phyloP scores from a whole-genome alignment of 2,113 vertebrate species.

The Cyprinodon variegatus region DNA sequence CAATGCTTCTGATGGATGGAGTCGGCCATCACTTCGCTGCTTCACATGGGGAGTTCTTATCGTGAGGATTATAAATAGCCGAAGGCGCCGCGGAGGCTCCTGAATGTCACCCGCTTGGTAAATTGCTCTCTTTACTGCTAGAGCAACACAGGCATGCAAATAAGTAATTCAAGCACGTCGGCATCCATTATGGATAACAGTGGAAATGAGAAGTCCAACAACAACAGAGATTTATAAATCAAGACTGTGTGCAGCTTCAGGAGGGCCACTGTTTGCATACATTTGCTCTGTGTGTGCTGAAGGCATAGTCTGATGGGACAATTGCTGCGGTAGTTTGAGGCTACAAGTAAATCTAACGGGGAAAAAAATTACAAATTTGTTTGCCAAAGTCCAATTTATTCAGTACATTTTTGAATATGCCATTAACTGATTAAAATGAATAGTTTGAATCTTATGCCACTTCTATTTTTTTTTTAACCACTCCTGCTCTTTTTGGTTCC shows the following conservation, averaged over 20 bases:
- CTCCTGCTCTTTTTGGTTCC: background rate
- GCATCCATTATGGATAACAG: conserved; percentile 4
- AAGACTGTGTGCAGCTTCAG: background rate
- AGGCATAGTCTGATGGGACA: background rate
- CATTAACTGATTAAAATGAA: background rate
- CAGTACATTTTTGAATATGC: background rate
- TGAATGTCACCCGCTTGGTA: conserved; percentile 2
- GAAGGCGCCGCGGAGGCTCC: background rate
- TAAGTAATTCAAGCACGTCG: background rate
- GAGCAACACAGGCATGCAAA: background rate
- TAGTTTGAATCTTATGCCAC: background rate
- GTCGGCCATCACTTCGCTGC: conserved; percentile 1
- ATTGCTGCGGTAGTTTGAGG: background rate
- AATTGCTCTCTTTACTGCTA: background rate
- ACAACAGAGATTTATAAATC: conserved; percentile 2
- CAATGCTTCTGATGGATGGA: conserved; percentile 7
- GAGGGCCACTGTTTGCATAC: background rate
- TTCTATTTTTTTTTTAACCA: background rate
- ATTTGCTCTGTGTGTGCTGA: background rate
- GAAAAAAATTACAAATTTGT: background rate
- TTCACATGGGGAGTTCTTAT: background rate
- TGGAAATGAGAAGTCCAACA: conserved; percentile 1
- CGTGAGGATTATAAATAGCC: conserved; percentile 9
- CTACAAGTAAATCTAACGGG: background rate
- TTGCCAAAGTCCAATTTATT: background rate